phyloP scores from a whole-genome alignment of 2,888 invertebrate genomes.

The Pseudanteris insignis region DNA sequence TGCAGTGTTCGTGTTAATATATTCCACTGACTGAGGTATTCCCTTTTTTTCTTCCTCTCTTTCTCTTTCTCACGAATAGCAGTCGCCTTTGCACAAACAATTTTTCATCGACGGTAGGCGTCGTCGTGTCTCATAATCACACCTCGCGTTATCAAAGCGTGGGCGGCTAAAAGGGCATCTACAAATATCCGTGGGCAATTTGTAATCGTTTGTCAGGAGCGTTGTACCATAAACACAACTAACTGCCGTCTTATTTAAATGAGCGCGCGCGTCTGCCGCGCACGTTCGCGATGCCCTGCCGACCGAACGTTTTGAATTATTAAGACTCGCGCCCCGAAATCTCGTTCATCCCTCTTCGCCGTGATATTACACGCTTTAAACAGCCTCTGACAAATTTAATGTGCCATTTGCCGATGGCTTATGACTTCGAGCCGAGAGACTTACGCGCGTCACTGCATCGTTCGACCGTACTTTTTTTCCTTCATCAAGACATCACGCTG shows the following conservation, averaged over 20 bases:
- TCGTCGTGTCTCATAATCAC: conserved; percentile 40
- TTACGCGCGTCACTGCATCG: conserved; percentile 27
- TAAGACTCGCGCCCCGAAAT: conserved; percentile 41
- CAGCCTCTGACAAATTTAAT: conserved; percentile 44
- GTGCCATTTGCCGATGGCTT: conserved; percentile 40
- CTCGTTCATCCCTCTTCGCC: conserved; percentile 39
- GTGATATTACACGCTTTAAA: conserved; percentile 43
- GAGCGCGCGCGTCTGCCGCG: conserved; percentile 49
- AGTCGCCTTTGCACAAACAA: no score
- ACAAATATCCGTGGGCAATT: conserved; percentile 54
- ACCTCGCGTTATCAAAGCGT: conserved; percentile 41
- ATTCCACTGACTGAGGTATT: conserved; percentile 15
- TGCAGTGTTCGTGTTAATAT: conserved; percentile 26
- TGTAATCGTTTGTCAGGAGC: conserved; percentile 64
- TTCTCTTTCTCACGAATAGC: neutral
- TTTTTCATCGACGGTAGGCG: conserved; percentile 38
- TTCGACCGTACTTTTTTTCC: conserved; percentile 27
- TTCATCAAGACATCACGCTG: conserved; percentile 33
- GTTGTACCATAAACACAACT: conserved; percentile 62
- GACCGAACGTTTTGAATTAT: conserved; percentile 51
- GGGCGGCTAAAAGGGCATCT: conserved; percentile 48
- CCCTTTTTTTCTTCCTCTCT: conserved; percentile 14
- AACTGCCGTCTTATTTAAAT: conserved; percentile 65
- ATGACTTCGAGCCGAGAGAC: conserved; percentile 28
- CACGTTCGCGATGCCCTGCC: conserved; percentile 44